Evolutionary conservation across 2,888 invertebrate species (phyloP).

Genomic region (Helicoverpa assulta): DNA sequence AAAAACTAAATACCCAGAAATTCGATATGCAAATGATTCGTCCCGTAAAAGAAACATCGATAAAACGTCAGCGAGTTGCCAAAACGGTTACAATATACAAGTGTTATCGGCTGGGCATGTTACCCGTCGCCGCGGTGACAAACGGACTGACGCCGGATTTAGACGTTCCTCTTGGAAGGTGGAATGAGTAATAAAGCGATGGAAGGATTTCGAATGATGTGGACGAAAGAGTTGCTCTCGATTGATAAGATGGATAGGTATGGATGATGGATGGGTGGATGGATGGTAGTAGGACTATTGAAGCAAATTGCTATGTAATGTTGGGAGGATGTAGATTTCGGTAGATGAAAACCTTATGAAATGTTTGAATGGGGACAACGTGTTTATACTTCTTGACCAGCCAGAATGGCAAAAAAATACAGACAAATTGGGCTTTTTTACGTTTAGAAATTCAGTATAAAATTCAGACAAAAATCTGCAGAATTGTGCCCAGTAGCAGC

Average conservation of each 20-base stretch:
- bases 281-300: not conserved
- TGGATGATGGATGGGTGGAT: too few relatives aligned
- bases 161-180: constrained; percentile 73
- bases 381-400: too few relatives aligned
- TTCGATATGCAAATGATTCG: constrained; percentile 61
- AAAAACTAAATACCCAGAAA: constrained; percentile 49
- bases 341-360: too few relatives aligned
- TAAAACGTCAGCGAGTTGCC: constrained; percentile 65
- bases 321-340: too few relatives aligned
- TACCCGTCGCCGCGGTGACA: constrained; percentile 76
- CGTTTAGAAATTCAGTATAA: too few relatives aligned
- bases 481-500: too few relatives aligned
- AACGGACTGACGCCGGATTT: constrained; percentile 74
- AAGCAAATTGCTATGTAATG: too few relatives aligned
- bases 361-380: too few relatives aligned
- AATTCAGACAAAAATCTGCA: too few relatives aligned
- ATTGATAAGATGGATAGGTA: too few relatives aligned
- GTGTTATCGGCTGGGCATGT: constrained; percentile 76
- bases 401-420: constrained; percentile 1
- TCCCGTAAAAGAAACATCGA: constrained; percentile 62
- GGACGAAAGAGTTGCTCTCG: constrained; percentile 3
- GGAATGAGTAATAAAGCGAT: constrained; percentile 62
- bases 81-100: constrained; percentile 71
- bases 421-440: too few relatives aligned
- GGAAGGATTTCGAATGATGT: constrained; percentile 28